These are phyloP conservation scores for Arizona elegans DNA, from an alignment of 2,113 vertebrate species.

Conservation along the genomic window DNA sequence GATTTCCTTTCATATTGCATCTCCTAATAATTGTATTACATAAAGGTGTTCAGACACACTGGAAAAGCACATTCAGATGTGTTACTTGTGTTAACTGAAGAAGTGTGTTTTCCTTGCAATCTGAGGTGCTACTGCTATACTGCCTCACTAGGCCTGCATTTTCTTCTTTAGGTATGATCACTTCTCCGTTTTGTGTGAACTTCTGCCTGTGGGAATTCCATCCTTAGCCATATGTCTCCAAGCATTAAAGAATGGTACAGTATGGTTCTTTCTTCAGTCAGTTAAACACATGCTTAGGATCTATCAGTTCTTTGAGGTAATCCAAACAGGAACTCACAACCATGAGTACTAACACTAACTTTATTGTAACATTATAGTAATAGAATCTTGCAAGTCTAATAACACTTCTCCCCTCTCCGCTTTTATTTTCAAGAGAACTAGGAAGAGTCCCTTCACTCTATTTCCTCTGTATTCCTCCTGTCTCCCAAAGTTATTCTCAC, in stretches of 20 bases:
- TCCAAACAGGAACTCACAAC: neutral
- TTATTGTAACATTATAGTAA: neutral
- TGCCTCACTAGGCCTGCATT: conserved; percentile 11
- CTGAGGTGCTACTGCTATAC: neutral
- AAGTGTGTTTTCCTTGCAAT: neutral
- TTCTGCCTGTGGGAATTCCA: conserved; percentile 86
- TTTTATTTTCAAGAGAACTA: neutral
- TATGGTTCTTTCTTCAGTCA: conserved; percentile 19
- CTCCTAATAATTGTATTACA: neutral
- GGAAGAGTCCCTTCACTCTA: neutral
- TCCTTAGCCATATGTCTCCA: conserved; percentile 88
- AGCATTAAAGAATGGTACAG: conserved; percentile 76
- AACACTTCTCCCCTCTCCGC: neutral
- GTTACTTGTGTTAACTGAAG: neutral
- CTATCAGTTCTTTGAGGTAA: neutral
- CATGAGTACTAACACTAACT: neutral
- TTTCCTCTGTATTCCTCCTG: neutral
- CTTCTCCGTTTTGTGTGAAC: conserved; percentile 91
- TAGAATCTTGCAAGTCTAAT: neutral
- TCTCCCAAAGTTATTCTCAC: neutral
- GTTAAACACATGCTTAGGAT: neutral
- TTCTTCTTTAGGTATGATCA: conserved; percentile 85
- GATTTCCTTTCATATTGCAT: neutral
- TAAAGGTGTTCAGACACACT: neutral
- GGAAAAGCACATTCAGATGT: neutral